Base-by-base conservation (phyloP, 2,113 vertebrate species). In the Salvator merianae region DNA sequence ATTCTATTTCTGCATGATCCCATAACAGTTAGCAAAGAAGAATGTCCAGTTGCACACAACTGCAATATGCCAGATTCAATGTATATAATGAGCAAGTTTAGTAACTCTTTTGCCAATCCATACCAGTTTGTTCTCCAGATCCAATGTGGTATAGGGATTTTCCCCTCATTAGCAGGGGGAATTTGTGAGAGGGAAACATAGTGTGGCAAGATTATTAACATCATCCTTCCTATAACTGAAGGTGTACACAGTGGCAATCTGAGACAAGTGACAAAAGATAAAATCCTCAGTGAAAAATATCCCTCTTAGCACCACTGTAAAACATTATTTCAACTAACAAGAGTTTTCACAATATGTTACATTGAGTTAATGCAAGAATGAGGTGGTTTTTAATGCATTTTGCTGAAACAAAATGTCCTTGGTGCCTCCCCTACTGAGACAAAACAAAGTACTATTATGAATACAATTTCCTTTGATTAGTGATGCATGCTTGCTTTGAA, bases 61-160 rank as follows among this genome's bases (percentile, higher is more conserved):
- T 24, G 7, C 0, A 38, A 59, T 28, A 63, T 43, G 59, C 85
- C 79, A 83, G 55, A 63, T 77, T 91, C 84, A 94, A 87, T 12
- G 82, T 24, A 86, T 89, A 66, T 71, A 92, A 86, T 83, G 88
- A 90, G 90, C 53, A 87, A 79, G 32, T 89, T 90, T 91, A 93
- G 93, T 93, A 69, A 93, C 78, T 90, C 82, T 91, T 93, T 89
- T 92, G 80, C 88, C 92, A 87, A 88, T 22, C 88, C 86, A 89
- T 91, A 88, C 78, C 84, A 91, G 91, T 90, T 85, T 90, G 86
- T 88, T 92, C 86, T 79, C 77, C 83, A 90, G 32, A 34, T 47
- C 79, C 75, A 91, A 84, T 72, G 77, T 69, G 74, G 87, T 81
- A 43, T 90, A 80, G 81, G 81, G 91, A 82, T 85, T 92, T 90